phyloP scores from a whole-genome alignment of 1,140 invertebrate genomes.

The Apis laboriosa region DNA sequence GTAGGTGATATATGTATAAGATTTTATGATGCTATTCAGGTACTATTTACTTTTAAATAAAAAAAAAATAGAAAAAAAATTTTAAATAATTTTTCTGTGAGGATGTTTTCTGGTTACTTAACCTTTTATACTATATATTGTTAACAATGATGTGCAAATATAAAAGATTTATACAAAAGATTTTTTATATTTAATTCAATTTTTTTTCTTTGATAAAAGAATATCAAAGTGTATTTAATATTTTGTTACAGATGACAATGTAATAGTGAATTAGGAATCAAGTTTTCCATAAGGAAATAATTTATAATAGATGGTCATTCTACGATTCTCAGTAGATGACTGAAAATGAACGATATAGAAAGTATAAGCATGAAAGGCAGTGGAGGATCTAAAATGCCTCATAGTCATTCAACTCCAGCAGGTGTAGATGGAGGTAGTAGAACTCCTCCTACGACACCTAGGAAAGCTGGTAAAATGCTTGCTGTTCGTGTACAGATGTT shows the following conservation, averaged over 20 bases:
- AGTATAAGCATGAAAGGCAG: constrained; percentile 76
- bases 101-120: not conserved
- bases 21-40: not conserved
- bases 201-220: not conserved
- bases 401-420: constrained; percentile 90
- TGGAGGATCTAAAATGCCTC: constrained; percentile 84
- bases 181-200: not conserved
- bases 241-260: constrained; percentile 72
- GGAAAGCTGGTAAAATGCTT: constrained; percentile 92
- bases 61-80: not conserved
- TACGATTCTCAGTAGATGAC: constrained; percentile 64
- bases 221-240: not conserved
- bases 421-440: constrained; percentile 88
- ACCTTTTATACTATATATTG: not conserved
- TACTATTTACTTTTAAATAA: not conserved
- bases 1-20: not conserved
- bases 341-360: constrained; percentile 78
- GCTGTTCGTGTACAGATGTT: constrained; percentile 93
- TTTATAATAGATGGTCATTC: constrained; percentile 12
- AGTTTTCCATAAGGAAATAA: constrained; percentile 50
- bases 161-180: not conserved
- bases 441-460: constrained; percentile 87
- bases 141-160: not conserved
- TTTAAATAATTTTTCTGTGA: not conserved
- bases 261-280: constrained; percentile 63